A percentile compares a stretch with the other conserved stretches of the same genome.
These are phyloP conservation scores for Anniella stebbinsi DNA, from an alignment of 2,797 vertebrate genomes.

Conservation along the genomic window DNA sequence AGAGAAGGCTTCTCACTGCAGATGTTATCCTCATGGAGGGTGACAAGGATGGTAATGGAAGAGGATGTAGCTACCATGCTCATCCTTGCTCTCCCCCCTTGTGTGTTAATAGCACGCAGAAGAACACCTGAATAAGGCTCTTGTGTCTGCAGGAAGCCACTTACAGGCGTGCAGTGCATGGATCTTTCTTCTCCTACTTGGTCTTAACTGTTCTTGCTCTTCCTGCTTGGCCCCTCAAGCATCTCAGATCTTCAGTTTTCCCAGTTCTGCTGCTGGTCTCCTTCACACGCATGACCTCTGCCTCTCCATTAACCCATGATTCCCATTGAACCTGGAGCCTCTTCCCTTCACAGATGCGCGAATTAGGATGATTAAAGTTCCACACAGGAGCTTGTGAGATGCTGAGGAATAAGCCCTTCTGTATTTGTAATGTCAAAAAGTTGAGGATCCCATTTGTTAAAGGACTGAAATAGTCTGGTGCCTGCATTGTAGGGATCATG, in stretches of 20 bases:
- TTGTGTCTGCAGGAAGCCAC: too few relatives aligned
- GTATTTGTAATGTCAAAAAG: background rate
- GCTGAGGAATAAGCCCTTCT: background rate
- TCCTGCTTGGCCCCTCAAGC: background rate
- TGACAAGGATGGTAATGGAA: too few relatives aligned
- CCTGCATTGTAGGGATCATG: background rate
- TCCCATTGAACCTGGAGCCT: background rate
- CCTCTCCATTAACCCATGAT: background rate
- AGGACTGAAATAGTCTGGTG: background rate
- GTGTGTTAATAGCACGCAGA: too few relatives aligned
- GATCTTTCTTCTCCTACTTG: background rate
- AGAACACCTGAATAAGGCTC: too few relatives aligned
- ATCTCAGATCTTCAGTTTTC: background rate
- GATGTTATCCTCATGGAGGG: too few relatives aligned
- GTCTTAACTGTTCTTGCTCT: background rate
- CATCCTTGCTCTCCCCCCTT: too few relatives aligned
- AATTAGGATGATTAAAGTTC: background rate
- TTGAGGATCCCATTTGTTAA: background rate
- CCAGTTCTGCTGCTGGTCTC: background rate
- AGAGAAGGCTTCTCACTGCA: too few relatives aligned
- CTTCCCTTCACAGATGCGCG: background rate
- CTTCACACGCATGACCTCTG: background rate
- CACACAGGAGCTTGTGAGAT: too few relatives aligned
- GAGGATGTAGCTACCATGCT: too few relatives aligned
- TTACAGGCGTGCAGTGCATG: too few relatives aligned